Conservation (phyloP, 2,888 invertebrate genomes). For the Pseudoips prasinana region DNA sequence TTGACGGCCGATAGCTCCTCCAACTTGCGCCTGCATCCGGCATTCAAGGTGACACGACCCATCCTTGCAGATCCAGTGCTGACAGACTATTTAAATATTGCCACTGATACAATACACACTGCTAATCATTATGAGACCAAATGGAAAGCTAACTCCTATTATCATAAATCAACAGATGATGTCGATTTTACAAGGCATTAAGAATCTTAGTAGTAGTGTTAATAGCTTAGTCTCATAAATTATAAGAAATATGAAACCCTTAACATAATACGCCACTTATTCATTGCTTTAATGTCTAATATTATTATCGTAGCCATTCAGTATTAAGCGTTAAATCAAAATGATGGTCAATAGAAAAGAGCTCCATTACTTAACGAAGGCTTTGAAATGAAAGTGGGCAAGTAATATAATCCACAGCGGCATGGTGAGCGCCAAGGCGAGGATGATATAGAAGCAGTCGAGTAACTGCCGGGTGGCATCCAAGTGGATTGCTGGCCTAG, state of each 20-base stretch:
- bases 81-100: constrained; percentile 34
- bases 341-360: constrained; percentile 38
- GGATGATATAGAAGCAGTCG: constrained; percentile 45
- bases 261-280: constrained; percentile 40
- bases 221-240: constrained; percentile 31
- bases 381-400: constrained; percentile 43
- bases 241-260: constrained; percentile 39
- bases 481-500: constrained; percentile 47
- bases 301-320: constrained; percentile 33
- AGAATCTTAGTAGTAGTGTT: constrained; percentile 16
- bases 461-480: constrained; percentile 50
- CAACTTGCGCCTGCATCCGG: constrained; percentile 72
- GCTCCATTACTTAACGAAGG: constrained; percentile 37
- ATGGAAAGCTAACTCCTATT: constrained; percentile 22
- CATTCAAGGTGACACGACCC: constrained; percentile 76
- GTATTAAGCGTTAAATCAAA: constrained; percentile 46
- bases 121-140: constrained; percentile 21
- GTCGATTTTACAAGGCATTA: constrained; percentile 17
- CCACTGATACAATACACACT: constrained; percentile 27
- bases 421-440: constrained; percentile 35
- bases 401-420: constrained; percentile 34
- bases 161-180: constrained; percentile 24
- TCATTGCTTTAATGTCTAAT: constrained; percentile 37
- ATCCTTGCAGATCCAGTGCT: constrained; percentile 73
- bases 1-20: constrained; percentile 76